phyloP scores from a whole-genome alignment of 1,140 invertebrate species.

The Micrasema minimum region DNA sequence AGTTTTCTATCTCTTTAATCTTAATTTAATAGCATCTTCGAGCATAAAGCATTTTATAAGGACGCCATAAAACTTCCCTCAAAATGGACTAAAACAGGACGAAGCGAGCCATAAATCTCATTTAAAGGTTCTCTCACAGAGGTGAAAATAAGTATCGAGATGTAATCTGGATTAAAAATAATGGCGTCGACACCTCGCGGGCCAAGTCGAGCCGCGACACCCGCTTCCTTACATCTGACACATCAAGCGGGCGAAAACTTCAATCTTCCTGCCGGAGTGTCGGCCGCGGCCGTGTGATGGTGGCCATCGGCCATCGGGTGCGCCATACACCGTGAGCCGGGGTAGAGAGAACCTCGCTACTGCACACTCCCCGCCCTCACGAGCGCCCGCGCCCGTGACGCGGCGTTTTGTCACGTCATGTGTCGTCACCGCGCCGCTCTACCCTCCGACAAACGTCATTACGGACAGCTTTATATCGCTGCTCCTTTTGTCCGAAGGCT shows the following conservation, averaged over 20 bases:
- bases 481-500: constrained; percentile 8
- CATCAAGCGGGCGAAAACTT: constrained; percentile 34
- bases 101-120: constrained; percentile 35
- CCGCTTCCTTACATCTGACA: constrained; percentile 37
- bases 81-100: constrained; percentile 39
- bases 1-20: constrained; percentile 39
- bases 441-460: constrained; percentile 18
- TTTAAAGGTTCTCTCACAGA: constrained; percentile 34
- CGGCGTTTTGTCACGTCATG: constrained; percentile 42
- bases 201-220: constrained; percentile 23
- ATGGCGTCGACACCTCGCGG: constrained; percentile 44
- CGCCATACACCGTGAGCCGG: too few relatives aligned
- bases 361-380: constrained; percentile 5
- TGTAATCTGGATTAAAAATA: constrained; percentile 46
- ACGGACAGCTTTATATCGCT: constrained; percentile 28
- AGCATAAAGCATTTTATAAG: constrained; percentile 40
- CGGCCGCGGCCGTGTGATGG: constrained; percentile 9
- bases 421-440: not conserved
- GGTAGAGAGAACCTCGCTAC: too few relatives aligned
- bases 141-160: constrained; percentile 41
- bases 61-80: constrained; percentile 34
- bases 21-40: constrained; percentile 38
- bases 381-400: constrained; percentile 5
- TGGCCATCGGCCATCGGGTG: not conserved
- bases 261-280: constrained; percentile 26